These are phyloP conservation scores for Bos javanicus DNA, from an alignment of 2,113 vertebrate genomes.

Conservation along the genomic window DNA sequence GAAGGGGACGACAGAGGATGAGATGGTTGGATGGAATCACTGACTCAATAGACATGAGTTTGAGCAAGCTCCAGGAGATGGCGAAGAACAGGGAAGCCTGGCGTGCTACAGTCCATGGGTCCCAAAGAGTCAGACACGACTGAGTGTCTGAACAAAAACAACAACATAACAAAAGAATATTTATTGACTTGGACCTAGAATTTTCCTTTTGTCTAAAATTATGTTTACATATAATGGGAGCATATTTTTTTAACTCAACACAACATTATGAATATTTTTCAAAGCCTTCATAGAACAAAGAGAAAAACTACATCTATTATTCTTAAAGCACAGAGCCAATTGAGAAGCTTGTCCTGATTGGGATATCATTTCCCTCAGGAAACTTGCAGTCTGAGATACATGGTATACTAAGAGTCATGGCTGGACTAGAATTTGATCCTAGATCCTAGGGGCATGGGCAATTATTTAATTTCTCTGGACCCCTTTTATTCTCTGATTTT, in stretches of 20 bases:
- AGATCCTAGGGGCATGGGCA: not conserved
- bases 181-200: not conserved
- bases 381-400: not conserved
- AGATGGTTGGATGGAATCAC: not conserved
- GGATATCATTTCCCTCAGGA: not conserved
- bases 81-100: not conserved
- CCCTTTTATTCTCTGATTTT: not conserved
- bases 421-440: not conserved
- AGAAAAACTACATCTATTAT: not conserved
- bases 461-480: not conserved
- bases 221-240: not conserved
- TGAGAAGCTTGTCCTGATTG: not conserved
- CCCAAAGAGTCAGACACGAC: not conserved
- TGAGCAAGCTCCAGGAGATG: not conserved
- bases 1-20: not conserved
- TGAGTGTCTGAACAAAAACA: not conserved
- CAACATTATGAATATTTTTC: not conserved
- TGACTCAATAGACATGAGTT: not conserved
- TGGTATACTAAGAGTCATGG: not conserved
- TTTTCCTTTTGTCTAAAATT: constrained; percentile 25
- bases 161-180: not conserved
- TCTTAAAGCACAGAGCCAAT: constrained; percentile 13
- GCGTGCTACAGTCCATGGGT: not conserved
- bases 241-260: not conserved
- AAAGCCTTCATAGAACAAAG: not conserved